Base-by-base conservation (phyloP, 2,888 invertebrate genomes). In the Penaeus monodon region DNA sequence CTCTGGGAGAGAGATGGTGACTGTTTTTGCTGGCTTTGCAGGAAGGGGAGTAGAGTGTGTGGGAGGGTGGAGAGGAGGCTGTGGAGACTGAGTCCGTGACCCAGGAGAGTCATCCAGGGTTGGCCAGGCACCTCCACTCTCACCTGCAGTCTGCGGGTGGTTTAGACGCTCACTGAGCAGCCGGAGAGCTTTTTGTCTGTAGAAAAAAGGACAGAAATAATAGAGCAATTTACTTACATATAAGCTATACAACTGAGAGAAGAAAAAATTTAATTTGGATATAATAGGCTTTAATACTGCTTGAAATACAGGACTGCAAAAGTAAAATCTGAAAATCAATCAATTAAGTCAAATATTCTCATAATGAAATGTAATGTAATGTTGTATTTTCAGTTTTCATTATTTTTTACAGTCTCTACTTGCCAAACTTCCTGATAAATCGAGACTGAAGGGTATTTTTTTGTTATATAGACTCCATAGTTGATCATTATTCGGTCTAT, bases 151-250 rank as follows among this genome's bases (percentile, higher is more conserved):
- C 77, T 89, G 88, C 65, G 88, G 88, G 70, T 89, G 89, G 66
- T 82, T 88, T 29, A 98, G 94, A 91, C 98, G 94, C 93, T 98
- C 98, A 92, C 97, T 98, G 90, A 98, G 93, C 4, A 98, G 98
- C 93, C 98, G 98, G 90, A 98, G 93, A 64, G 98, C 98, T 91
- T 98, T 97, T 96, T 98, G 97, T 92, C 98, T 98, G 93, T 10
- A 94, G 94, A 87, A 90, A 79, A 44, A 88, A 90, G 90, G 20
- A 4, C 17, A 57, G 57, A 44, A 73, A 80, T 27, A 64, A 49
- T 49, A 27, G 20, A 14, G 24, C 24, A 81, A 65, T 38, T 38
- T 80, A 79, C 63, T 38, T 29, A 27, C 29, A 70, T 64, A 73
- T 49, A 44, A 24, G 33, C 20, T 27, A 29, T 57, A n/a, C 20